These are phyloP conservation scores for Psittacula derbiana DNA, from an alignment of 2,797 vertebrate species.

Conservation along the genomic window DNA sequence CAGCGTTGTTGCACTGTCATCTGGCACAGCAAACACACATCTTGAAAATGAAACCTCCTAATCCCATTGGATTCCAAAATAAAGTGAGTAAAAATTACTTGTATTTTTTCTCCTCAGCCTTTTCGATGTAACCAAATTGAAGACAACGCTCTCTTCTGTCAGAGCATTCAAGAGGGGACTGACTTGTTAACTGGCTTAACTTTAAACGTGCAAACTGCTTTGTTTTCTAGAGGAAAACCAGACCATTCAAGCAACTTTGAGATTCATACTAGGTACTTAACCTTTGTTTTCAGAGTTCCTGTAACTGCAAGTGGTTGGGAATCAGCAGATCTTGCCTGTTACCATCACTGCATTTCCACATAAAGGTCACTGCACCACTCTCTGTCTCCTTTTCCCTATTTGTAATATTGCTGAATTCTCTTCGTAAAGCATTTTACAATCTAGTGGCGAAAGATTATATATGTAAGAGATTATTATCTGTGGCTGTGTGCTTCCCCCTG, in stretches of 20 bases:
- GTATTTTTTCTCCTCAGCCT: not conserved
- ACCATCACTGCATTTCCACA: not conserved
- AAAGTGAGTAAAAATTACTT: not conserved
- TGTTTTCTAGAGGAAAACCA: not conserved
- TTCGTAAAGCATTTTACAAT: not conserved
- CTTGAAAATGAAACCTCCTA: not conserved
- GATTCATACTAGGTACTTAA: not conserved
- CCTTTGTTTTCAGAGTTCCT: not conserved
- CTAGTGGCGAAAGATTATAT: not conserved
- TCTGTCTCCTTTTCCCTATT: not conserved
- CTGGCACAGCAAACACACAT: not conserved
- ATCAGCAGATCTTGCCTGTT: not conserved
- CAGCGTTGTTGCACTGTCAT: not conserved
- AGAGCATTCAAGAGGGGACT: not conserved
- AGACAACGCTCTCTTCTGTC: not conserved
- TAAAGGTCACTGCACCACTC: not conserved
- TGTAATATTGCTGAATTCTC: not conserved
- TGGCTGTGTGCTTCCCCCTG: no score
- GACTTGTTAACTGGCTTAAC: not conserved
- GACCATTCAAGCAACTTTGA: not conserved
- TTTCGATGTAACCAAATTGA: not conserved
- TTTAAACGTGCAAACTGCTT: not conserved
- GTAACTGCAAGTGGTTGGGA: not conserved
- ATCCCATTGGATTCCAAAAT: not conserved
- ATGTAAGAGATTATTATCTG: not conserved